Conservation (phyloP, 2,888 invertebrate species). For the Troilus luridus region DNA sequence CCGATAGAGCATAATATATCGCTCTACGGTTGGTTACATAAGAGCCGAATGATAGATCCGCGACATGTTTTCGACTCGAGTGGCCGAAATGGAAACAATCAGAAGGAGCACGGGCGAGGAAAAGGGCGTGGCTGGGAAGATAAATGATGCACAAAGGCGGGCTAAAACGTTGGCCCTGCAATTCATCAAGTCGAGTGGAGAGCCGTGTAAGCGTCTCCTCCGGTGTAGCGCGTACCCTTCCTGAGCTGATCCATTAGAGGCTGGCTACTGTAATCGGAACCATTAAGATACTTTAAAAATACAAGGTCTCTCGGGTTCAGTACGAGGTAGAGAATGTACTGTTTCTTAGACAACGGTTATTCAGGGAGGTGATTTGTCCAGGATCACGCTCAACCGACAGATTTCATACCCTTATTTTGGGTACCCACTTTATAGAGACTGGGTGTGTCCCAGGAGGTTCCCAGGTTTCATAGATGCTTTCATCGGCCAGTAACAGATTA, state of each 20-base stretch:
- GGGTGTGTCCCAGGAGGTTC: too few species aligned
- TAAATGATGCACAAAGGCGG: constrained; percentile 39
- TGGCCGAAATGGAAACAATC: constrained; percentile 23
- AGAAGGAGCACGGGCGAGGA: constrained; percentile 46
- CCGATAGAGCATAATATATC: constrained; percentile 31
- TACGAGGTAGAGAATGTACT: too few species aligned
- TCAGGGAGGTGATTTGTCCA: too few species aligned
- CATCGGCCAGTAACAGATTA: too few species aligned
- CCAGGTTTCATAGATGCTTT: too few species aligned
- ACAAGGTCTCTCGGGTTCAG: too few species aligned
- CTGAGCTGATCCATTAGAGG: neutral
- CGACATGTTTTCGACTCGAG: constrained; percentile 20
- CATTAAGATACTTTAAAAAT: neutral
- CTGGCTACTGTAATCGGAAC: neutral
- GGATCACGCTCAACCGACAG: too few species aligned
- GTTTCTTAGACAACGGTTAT: too few species aligned
- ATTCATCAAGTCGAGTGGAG: constrained; percentile 52
- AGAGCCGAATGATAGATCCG: constrained; percentile 7
- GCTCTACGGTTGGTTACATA: constrained; percentile 23
- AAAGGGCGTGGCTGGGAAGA: constrained; percentile 49
- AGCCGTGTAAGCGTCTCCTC: constrained; percentile 17
- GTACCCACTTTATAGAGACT: too few species aligned
- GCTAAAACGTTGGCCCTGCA: constrained; percentile 52
- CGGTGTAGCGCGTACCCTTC: neutral
- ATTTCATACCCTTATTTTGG: too few species aligned